Conservation (phyloP, 2,113 vertebrate genomes). For the Aviceda subcristata region DNA sequence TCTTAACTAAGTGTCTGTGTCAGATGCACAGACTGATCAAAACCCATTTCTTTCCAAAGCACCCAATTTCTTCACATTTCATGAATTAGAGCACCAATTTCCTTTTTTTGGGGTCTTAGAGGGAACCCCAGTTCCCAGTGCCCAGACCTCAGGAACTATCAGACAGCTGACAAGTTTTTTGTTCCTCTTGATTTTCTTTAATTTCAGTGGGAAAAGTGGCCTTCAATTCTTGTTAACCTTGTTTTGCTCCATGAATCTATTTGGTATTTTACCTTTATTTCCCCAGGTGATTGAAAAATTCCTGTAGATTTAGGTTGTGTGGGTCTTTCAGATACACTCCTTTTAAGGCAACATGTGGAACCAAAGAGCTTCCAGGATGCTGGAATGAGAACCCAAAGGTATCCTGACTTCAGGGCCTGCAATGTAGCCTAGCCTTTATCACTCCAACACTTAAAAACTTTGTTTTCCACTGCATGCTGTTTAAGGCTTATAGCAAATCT, state of each 20-base stretch:
- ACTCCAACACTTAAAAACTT: background rate
- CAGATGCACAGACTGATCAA: background rate
- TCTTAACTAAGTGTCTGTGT: background rate
- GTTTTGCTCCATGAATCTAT: background rate
- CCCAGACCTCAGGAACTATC: background rate
- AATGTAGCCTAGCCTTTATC: background rate
- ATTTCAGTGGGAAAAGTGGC: background rate
- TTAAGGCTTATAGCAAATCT: background rate
- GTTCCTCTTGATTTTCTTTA: background rate
- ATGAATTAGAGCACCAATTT: background rate
- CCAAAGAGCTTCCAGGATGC: background rate
- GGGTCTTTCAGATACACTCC: background rate
- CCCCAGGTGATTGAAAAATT: background rate
- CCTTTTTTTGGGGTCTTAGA: background rate
- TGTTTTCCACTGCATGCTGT: background rate
- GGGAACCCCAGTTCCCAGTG: accelerated
- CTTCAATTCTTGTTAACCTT: background rate
- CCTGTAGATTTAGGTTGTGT: background rate
- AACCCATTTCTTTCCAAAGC: background rate
- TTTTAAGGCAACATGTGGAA: background rate
- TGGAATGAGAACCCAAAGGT: background rate
- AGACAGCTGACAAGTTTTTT: background rate
- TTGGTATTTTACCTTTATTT: background rate
- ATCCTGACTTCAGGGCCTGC: background rate
- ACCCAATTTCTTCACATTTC: background rate